These are phyloP conservation scores for Ictalurus furcatus DNA, from an alignment of 2,113 vertebrate genomes.

Conservation along the genomic window DNA sequence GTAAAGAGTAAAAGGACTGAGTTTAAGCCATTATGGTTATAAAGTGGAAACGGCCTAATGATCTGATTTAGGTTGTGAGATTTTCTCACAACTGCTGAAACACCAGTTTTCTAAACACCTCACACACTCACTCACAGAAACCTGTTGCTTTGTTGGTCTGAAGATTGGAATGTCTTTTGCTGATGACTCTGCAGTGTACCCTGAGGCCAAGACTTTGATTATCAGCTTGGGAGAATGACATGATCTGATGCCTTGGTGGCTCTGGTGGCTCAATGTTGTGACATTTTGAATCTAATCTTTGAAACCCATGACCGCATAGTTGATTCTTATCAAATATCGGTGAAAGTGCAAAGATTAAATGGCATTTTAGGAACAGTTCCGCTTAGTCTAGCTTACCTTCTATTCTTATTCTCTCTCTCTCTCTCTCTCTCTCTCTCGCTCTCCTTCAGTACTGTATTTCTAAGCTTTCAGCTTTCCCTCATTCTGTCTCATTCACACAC, in stretches of 20 bases:
- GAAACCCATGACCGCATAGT: constrained; percentile 19
- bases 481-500: background rate
- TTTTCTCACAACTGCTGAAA: background rate
- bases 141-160: background rate
- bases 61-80: constrained; percentile 39
- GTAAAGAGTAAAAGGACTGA: constrained; percentile 35
- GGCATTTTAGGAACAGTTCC: constrained; percentile 1
- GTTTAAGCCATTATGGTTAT: constrained; percentile 28
- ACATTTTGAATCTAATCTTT: constrained; percentile 35
- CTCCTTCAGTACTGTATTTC: background rate
- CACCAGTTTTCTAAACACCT: constrained; percentile 1
- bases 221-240: constrained; percentile 23
- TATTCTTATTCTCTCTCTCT: background rate
- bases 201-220: constrained; percentile 17
- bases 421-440: background rate
- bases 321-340: constrained; percentile 35
- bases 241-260: constrained; percentile 17
- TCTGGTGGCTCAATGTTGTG: constrained; percentile 12
- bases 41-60: background rate
- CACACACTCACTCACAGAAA: background rate
- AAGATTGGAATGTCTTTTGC: constrained; percentile 13
- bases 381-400: background rate
- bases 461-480: background rate
- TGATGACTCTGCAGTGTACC: constrained; percentile 20
- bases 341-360: constrained; percentile 26